A percentile compares a stretch with the other conserved stretches of the same genome.
Conservation (phyloP, 2,888 invertebrate genomes). For the Cryptophagus acutangulus region DNA sequence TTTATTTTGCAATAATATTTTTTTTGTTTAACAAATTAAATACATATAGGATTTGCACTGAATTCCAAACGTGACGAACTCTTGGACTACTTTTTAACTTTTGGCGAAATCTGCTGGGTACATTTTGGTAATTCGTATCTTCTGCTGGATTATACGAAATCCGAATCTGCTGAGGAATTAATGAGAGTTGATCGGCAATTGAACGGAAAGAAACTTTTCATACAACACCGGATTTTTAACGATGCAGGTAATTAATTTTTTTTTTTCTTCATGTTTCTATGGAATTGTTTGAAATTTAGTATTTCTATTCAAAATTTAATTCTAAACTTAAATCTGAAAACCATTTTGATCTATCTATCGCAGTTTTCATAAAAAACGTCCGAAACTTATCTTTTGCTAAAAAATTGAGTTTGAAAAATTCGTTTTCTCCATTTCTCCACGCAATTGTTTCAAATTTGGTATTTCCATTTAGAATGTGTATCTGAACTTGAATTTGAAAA, state of each 20-base stretch:
- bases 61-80: constrained; percentile 32
- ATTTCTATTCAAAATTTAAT: too few species aligned
- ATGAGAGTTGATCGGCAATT: constrained; percentile 26
- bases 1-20: background rate
- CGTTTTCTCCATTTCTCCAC: too few species aligned
- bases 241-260: constrained; percentile 13
- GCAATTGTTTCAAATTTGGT: too few species aligned
- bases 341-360: too few species aligned
- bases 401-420: too few species aligned
- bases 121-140: constrained; percentile 30
- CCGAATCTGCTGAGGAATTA: constrained; percentile 28
- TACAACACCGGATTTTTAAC: constrained; percentile 17
- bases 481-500: too few species aligned
- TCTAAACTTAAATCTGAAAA: too few species aligned
- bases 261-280: background rate
- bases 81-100: constrained; percentile 34
- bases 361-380: too few species aligned
- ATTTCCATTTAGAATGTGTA: too few species aligned
- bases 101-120: constrained; percentile 31
- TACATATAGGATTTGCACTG: constrained; percentile 27
- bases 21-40: background rate
- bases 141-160: constrained; percentile 34
- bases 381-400: too few species aligned
- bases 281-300: background rate
- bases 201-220: constrained; percentile 18